Evolutionary conservation across 2,113 vertebrate genomes (phyloP), one percentile per base, ranked within the genome.

Genomic region (Chunga burmeisteri): DNA sequence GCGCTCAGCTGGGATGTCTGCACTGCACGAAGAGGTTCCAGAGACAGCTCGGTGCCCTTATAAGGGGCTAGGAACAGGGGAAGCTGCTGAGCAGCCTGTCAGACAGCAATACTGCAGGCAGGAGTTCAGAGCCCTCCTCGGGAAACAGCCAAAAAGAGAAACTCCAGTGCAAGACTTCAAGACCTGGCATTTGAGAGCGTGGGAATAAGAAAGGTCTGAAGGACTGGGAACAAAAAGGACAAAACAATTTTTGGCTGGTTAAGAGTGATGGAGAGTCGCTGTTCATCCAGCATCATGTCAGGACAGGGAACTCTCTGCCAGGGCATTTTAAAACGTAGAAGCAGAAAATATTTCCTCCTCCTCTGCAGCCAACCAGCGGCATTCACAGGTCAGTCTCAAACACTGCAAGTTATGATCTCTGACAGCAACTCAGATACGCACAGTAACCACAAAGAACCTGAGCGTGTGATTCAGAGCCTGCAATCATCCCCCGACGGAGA

Each of bases 141-240:
- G 82, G 74, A 90, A 94, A 86, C 42, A 50, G 90, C 67, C 79
- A 74, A 44, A 83, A 85, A 87, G 89, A 94, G 87, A 96, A 97
- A 96, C 49, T 63, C 49, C 70, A 82, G 56, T 22, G 74, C 84
- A 81, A 79, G 84, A 80, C 85, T 88, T 92, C 42, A 52, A 90
- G 90, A 92, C 75, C 93, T 96, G 88, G 92, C 82, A 91, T 93
- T 92, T 90, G 81, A 88, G 82, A 96, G 85, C 85, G 71, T 96
- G 96, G 96, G 96, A 96, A 96, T 84, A 30, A 81, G 90, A 81
- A 84, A 92, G 88, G 95, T 82, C 90, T 79, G 73, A 84, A 81
- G 80, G 88, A 93, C 29, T 15, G 32, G 50, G 47, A 91, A 95
- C 86, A 94, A 96, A 96, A 92, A 79, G 67, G 67, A 93, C 63